Evolutionary conservation across 2,797 vertebrate genomes (phyloP).

Genomic region (Gephyroberyx darwinii): DNA sequence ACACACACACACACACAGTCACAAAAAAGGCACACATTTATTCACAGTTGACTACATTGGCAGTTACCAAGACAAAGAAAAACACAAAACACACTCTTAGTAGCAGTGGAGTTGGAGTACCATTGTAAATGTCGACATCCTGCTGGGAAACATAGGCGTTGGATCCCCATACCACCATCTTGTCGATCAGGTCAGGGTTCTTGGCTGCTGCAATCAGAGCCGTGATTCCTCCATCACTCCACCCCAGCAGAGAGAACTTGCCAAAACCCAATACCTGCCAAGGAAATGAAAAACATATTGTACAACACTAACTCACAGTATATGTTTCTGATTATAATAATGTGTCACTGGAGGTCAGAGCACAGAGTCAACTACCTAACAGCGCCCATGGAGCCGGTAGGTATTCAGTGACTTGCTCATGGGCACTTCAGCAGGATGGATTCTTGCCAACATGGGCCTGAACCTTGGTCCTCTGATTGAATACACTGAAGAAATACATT

Average conservation of each 20-base stretch:
- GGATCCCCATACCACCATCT: slow-evolving; percentile 89
- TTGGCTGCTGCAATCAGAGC: slow-evolving; percentile 87
- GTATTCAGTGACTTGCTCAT: too few relatives aligned
- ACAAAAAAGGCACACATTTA: background rate
- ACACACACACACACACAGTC: background rate
- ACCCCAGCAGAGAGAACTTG: slow-evolving; percentile 89
- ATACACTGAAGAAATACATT: too few relatives aligned
- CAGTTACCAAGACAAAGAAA: background rate
- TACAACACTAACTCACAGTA: background rate
- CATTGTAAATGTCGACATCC: slow-evolving; percentile 84
- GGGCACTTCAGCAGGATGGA: too few relatives aligned
- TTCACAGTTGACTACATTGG: background rate
- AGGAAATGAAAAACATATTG: background rate
- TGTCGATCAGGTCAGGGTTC: slow-evolving; percentile 82
- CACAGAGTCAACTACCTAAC: too few relatives aligned
- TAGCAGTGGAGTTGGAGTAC: slow-evolving; percentile 56
- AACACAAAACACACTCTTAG: background rate
- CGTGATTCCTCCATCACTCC: slow-evolving; percentile 92
- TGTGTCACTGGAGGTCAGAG: too few relatives aligned
- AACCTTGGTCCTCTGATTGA: too few relatives aligned
- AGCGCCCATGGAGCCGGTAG: too few relatives aligned
- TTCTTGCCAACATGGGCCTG: too few relatives aligned
- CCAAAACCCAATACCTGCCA: slow-evolving; percentile 83
- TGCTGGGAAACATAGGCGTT: slow-evolving; percentile 85
- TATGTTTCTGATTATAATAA: too few relatives aligned